Evolutionary conservation across 2,888 invertebrate genomes (phyloP), one percentile per base, ranked within the genome.

Genomic region (Drosophila acutilabella): DNA sequence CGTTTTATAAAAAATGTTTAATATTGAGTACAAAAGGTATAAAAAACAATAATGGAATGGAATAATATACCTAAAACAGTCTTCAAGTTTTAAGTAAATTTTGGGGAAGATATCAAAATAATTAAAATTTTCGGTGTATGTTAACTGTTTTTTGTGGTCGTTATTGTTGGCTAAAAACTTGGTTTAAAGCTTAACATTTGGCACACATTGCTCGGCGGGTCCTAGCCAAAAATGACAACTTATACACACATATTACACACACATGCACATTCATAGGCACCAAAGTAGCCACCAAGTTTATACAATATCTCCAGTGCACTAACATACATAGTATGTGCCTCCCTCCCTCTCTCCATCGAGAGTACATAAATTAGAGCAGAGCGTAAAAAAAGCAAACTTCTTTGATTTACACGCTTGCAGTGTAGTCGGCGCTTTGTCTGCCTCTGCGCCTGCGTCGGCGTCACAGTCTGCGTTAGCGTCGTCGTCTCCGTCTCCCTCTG

Each of bases 141-240:
- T 36, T 36, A 2, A 30, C 30, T 7, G 30, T 30, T 30, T 30
- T 30, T 30, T 30, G 30, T 8, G 30, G 30, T 30, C 30, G 30
- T 30, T 30, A 30, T 42, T 44, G 42, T 68, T 30, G 16, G 47
- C 6, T 38, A 41, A 40, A 10, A 33, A 30, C 2, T 47, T 58
- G 61, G 62, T 42, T 64, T 66, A 58, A 58, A 45, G 53, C 48
- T 58, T 48, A 62, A 53, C 66, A 60, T 69, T 62, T 84, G 67
- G 65, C 78, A 72, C 72, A 70, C 61, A 50, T 80, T 80, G 68
- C 58, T 74, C 53, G 52, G 48, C 66, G 71, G 71, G 53, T 87
- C 89, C 88, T 89, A 73, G 74, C 81, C 81, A 87, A 86, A 80
- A 80, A 80, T 70, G 74, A 80, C 81, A 73, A 61, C 48, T 8